Percentiles rank a stretch among this genome's conserved stretches.
Conservation (phyloP, 2,113 vertebrate genomes). For the Struthidea cinerea region DNA sequence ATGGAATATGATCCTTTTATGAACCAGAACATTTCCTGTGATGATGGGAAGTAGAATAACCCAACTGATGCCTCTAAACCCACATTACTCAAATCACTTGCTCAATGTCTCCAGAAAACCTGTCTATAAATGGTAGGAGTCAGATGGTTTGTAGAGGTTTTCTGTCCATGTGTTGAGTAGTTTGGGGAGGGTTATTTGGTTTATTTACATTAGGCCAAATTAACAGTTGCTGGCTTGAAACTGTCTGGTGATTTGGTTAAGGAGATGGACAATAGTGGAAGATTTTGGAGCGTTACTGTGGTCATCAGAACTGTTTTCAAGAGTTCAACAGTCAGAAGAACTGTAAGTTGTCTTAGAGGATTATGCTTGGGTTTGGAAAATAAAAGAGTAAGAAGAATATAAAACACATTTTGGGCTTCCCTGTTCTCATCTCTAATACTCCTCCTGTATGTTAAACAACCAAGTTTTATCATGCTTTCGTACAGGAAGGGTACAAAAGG, state of each 20-base stretch:
- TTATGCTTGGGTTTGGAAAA: slow-evolving; percentile 26
- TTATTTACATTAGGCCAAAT: neutral
- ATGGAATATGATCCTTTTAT: neutral
- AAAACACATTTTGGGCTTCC: neutral
- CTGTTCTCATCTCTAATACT: neutral
- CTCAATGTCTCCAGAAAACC: neutral
- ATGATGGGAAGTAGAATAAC: neutral
- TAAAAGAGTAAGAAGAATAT: slow-evolving; percentile 24
- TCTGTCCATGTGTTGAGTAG: fast-evolving
- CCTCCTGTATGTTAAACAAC: neutral
- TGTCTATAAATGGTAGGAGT: neutral
- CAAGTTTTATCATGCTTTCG: neutral
- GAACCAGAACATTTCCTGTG: neutral
- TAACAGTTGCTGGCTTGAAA: neutral
- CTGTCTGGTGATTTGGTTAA: neutral
- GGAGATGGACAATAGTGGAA: neutral
- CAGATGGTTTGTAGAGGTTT: neutral
- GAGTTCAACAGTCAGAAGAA: neutral
- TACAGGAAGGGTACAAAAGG: slow-evolving; percentile 13
- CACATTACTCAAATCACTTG: neutral
- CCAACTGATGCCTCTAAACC: neutral
- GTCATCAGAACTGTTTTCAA: neutral
- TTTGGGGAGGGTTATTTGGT: neutral
- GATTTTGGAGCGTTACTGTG: neutral
- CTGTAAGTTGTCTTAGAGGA: neutral